Conservation (phyloP, 2,797 vertebrate genomes). For the Pteropus rufus region DNA sequence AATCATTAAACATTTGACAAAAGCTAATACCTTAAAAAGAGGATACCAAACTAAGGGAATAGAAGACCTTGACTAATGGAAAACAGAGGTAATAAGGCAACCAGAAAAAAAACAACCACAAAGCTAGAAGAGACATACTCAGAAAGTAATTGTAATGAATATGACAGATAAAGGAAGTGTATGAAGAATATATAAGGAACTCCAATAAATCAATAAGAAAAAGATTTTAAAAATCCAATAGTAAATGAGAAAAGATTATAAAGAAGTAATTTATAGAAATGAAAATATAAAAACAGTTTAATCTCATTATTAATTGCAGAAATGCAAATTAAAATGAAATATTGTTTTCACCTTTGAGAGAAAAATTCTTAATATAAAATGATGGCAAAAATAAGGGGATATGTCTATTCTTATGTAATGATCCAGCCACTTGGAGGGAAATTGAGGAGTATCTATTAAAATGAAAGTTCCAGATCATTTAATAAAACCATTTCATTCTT, state of each 20-base stretch:
- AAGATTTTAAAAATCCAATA: background rate
- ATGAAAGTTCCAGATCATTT: background rate
- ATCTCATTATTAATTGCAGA: background rate
- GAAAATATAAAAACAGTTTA: background rate
- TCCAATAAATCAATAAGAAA: background rate
- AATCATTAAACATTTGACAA: slow-evolving; percentile 5
- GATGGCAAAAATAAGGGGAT: background rate
- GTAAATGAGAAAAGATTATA: background rate
- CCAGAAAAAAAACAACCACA: background rate
- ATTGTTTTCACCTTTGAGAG: background rate
- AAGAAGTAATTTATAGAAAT: background rate
- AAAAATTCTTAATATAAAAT: background rate
- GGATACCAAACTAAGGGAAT: background rate
- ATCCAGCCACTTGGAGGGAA: background rate
- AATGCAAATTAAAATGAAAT: background rate
- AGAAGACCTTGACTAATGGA: background rate
- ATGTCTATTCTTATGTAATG: background rate
- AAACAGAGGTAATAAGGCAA: background rate
- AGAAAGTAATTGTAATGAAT: background rate
- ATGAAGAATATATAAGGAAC: background rate
- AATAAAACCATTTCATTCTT: background rate
- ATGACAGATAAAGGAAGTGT: background rate
- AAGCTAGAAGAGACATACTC: background rate
- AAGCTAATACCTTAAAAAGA: background rate
- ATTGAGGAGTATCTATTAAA: background rate